phyloP scores from a whole-genome alignment of 2,797 vertebrate species.

The Thalassophryne amazonica region DNA sequence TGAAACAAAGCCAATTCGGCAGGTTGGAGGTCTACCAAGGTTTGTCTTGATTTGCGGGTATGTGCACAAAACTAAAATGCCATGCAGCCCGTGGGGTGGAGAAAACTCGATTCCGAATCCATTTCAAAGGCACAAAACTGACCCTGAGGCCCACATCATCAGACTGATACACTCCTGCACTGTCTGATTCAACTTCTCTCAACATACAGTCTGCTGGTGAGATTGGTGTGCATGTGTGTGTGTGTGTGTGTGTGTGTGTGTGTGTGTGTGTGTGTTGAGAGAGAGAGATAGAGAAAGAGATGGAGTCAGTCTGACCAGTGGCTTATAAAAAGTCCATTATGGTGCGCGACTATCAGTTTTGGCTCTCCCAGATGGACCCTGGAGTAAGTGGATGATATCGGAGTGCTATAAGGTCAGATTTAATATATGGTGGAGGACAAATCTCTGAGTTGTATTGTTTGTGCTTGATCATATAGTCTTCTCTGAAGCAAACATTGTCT shows the following conservation, averaged over 20 bases:
- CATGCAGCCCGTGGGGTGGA: constrained; percentile 21
- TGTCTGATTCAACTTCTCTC: constrained; percentile 51
- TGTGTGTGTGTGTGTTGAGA: constrained; percentile 15
- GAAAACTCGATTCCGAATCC: constrained; percentile 61
- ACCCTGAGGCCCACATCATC: constrained; percentile 47
- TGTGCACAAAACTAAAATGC: constrained; percentile 24
- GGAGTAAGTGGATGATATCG: constrained; percentile 71
- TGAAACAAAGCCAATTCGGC: constrained; percentile 51
- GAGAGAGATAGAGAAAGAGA: constrained; percentile 50
- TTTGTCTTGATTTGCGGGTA: constrained; percentile 27
- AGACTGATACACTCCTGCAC: constrained; percentile 33
- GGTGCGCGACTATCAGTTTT: constrained; percentile 68
- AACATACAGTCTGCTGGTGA: constrained; percentile 51
- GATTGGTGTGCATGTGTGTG: not conserved
- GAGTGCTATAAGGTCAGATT: constrained; percentile 70
- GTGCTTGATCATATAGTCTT: no score
- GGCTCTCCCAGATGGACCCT: constrained; percentile 68
- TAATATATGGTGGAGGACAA: constrained; percentile 64
- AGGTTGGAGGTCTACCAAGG: constrained; percentile 15
- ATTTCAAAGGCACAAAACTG: constrained; percentile 57
- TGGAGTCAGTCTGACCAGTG: constrained; percentile 66
- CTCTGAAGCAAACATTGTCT: no score
- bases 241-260: no score
- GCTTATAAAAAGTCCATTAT: constrained; percentile 79
- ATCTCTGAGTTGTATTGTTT: constrained; percentile 11